Percentiles rank a stretch among this genome's conserved stretches.
Evolutionary conservation across 23 tunicate species (phyloP).

Genomic region (Clavelina lepadiformis): DNA sequence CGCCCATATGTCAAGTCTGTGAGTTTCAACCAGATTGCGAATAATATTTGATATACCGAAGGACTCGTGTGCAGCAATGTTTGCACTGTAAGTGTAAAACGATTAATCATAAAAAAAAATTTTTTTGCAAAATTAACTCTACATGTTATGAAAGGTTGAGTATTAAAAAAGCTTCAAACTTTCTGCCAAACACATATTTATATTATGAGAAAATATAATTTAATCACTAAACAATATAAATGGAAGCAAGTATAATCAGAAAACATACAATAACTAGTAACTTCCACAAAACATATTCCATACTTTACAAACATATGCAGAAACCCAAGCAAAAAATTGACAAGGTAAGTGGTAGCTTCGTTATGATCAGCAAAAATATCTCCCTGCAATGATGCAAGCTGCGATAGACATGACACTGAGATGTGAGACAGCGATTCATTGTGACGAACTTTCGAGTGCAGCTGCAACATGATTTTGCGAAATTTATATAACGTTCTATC

Average conservation of each 20-base stretch:
- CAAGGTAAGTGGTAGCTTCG: conserved; percentile 17
- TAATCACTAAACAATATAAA: no score
- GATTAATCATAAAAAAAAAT: no score
- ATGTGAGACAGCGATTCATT: conserved; percentile 23
- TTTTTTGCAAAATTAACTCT: no score
- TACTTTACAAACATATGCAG: conserved; percentile 42
- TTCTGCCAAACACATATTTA: no score
- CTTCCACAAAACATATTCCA: neutral
- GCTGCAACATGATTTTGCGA: conserved; percentile 9
- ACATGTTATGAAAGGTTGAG: no score
- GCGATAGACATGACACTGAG: conserved; percentile 52
- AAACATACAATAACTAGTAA: no score
- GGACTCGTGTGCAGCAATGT: conserved; percentile 21
- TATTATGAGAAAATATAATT: no score
- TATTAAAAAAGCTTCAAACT: no score
- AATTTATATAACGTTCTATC: neutral
- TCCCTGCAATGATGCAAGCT: conserved; percentile 71
- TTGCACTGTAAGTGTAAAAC: conserved; percentile 3
- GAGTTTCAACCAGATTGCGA: conserved; percentile 40
- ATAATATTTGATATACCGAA: conserved; percentile 44
- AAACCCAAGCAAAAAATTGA: conserved; percentile 36
- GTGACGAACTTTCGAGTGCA: conserved; percentile 37
- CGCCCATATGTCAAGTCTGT: conserved; percentile 54
- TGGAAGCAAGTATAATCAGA: no score
- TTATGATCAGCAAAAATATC: conserved; percentile 10